phyloP scores from a whole-genome alignment of 2,797 vertebrate species.

The Chelonia mydas region DNA sequence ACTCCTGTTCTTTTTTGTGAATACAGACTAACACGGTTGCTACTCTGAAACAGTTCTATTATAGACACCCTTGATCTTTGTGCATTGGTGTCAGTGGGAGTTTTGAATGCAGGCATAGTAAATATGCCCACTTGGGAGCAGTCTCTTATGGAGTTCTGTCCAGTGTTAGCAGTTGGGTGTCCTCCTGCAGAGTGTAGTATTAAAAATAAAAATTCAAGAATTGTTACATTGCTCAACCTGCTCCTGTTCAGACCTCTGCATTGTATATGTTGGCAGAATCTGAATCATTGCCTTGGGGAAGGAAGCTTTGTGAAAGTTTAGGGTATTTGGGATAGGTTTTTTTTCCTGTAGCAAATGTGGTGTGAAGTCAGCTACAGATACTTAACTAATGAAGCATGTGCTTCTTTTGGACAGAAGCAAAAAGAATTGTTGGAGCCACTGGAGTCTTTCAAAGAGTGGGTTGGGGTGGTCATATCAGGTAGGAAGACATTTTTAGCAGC shows the following conservation, averaged over 20 bases:
- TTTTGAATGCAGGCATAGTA: neutral
- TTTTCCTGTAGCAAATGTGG: accelerated
- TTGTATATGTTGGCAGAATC: neutral
- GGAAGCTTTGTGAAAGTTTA: neutral
- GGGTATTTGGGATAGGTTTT: neutral
- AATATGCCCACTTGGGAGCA: neutral
- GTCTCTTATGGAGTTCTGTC: accelerated
- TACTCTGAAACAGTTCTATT: neutral
- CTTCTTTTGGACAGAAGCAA: neutral
- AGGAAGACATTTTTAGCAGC: neutral
- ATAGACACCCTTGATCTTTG: too few relatives aligned
- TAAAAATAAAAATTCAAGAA: neutral
- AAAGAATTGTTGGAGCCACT: neutral
- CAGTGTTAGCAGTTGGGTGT: neutral
- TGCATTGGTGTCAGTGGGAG: neutral
- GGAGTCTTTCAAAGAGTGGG: neutral
- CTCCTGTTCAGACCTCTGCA: neutral
- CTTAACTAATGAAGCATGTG: neutral
- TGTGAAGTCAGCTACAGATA: neutral
- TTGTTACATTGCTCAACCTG: neutral
- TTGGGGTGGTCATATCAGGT: too few relatives aligned
- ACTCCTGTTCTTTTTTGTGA: too few relatives aligned
- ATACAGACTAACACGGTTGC: too few relatives aligned
- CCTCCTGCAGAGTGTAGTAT: neutral
- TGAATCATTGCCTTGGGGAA: neutral